Evolutionary conservation across 2,797 vertebrate species (phyloP).

Genomic region (Chrosomus eos): DNA sequence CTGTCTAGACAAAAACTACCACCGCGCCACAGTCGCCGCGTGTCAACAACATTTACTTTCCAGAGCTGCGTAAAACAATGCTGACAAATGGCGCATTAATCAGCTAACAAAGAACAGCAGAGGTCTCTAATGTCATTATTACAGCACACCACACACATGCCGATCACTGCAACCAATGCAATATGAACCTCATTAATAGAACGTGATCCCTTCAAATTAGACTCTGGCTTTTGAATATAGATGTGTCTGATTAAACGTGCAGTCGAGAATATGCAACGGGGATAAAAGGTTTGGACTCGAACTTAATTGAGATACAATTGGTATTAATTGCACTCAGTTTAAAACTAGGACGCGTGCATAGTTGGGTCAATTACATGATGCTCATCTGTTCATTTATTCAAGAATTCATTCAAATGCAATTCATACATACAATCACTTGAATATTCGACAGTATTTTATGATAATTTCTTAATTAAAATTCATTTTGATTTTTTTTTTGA

Average conservation of each 20-base stretch:
- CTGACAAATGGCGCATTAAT: conserved; percentile 68
- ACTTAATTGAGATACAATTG: conserved; percentile 21
- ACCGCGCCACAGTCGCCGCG: conserved; percentile 65
- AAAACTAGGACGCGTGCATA: not conserved
- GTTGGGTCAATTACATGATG: not conserved
- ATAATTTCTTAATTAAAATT: conserved; percentile 1
- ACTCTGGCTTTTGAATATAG: conserved; percentile 32
- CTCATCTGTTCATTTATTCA: conserved; percentile 19
- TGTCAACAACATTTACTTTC: conserved; percentile 75
- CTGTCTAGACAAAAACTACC: conserved; percentile 74
- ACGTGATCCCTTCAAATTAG: conserved; percentile 27
- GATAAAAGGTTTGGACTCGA: not conserved
- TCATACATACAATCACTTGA: not conserved
- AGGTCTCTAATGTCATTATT: conserved; percentile 59
- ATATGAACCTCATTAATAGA: conserved; percentile 4
- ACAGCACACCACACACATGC: conserved; percentile 49
- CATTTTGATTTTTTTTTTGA: not conserved
- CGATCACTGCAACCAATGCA: conserved; percentile 57
- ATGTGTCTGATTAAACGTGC: conserved; percentile 1
- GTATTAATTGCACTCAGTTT: conserved; percentile 9
- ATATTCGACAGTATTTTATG: not conserved
- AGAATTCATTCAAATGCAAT: not conserved
- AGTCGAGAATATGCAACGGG: not conserved
- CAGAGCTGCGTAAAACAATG: conserved; percentile 60
- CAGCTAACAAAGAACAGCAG: conserved; percentile 64